Conservation (phyloP, 2,113 vertebrate species). For the Accipiter cooperii region DNA sequence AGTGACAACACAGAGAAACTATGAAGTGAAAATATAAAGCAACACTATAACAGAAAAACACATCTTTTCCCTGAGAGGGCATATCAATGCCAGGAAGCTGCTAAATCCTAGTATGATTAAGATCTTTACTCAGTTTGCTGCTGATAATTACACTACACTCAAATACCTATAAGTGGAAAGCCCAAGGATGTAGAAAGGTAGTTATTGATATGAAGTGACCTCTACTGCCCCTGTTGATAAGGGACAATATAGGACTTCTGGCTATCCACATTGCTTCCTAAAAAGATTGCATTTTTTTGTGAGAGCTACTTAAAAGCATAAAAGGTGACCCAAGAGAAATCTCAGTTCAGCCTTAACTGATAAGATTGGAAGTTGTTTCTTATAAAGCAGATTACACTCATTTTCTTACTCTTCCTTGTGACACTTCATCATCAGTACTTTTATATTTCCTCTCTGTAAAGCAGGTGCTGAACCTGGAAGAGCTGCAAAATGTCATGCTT, state of each 20-base stretch:
- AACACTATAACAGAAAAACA: background rate
- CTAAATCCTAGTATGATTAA: background rate
- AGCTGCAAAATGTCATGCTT: background rate
- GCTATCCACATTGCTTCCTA: background rate
- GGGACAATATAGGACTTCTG: background rate
- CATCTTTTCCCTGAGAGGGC: background rate
- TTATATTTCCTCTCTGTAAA: background rate
- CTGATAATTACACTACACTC: background rate
- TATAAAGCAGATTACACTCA: accelerated
- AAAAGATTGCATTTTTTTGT: background rate
- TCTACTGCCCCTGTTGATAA: background rate
- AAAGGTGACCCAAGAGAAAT: background rate
- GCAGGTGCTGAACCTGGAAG: background rate
- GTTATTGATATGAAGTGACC: background rate
- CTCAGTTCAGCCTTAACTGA: background rate
- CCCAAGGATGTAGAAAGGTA: background rate
- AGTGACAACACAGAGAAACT: background rate
- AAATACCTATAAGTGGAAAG: background rate
- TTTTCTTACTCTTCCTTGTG: background rate
- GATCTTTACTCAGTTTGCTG: background rate
- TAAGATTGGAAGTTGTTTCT: background rate
- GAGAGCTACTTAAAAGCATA: background rate
- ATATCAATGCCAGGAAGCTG: background rate
- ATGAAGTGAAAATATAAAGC: background rate
- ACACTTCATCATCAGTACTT: background rate